Percentiles rank a stretch among this genome's conserved stretches.
Evolutionary conservation across 2,888 invertebrate species (phyloP).

Genomic region (Rugalucina vietnamica): DNA sequence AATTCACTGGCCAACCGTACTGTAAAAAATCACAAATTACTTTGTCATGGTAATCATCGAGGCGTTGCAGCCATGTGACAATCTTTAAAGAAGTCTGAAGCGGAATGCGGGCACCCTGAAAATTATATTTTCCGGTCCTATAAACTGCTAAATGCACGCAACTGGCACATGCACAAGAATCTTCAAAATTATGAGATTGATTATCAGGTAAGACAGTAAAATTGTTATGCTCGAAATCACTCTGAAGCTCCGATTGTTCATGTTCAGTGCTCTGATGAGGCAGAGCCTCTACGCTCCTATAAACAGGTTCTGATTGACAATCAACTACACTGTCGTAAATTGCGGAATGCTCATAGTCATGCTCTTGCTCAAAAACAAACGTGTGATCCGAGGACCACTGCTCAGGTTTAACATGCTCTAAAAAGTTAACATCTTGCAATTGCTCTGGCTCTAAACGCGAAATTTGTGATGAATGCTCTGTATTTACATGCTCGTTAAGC

Average conservation of each 20-base stretch:
- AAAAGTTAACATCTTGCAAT: too few species aligned
- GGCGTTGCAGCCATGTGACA: not conserved
- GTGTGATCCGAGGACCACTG: too few species aligned
- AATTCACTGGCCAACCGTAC: slow-evolving; percentile 19
- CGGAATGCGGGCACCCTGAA: not conserved
- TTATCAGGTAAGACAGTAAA: not conserved
- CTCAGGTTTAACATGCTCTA: too few species aligned
- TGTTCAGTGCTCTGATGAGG: too few species aligned
- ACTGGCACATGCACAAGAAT: not conserved
- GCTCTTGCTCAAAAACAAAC: not conserved
- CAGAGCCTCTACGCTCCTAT: too few species aligned
- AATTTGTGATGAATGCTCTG: too few species aligned
- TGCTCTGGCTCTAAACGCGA: not conserved
- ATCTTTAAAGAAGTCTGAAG: not conserved
- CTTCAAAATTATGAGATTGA: not conserved
- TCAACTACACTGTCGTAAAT: too few species aligned
- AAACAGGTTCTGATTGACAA: not conserved
- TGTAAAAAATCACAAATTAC: slow-evolving; percentile 12
- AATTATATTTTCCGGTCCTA: slow-evolving; percentile 4
- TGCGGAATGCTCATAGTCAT: not conserved
- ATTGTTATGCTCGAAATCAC: not conserved
- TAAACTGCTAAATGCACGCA: not conserved
- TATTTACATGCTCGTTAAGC: slow-evolving; percentile 10
- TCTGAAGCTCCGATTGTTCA: slow-evolving; percentile 11
- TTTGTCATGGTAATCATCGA: slow-evolving; percentile 2